Evolutionary conservation across 2,113 vertebrate species (phyloP), one percentile per base, ranked within the genome.

Genomic region (Menidia beryllina): DNA sequence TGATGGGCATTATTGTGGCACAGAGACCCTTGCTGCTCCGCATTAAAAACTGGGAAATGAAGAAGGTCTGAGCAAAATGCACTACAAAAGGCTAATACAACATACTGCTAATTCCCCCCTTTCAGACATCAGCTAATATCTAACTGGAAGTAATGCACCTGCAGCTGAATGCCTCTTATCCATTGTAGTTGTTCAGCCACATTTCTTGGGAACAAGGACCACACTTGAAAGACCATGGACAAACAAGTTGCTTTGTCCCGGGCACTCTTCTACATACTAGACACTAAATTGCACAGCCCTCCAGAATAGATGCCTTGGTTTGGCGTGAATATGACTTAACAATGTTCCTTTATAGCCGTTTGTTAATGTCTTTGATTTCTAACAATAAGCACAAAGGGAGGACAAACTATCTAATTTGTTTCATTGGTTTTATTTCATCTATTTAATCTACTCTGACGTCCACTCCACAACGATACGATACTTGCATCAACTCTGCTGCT

Each of bases 21-120:
- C 94, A 94, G 95, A 96, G 96, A 95, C 95, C 94, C 96, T 97
- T 91, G 93, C 96, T 95, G 97, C 95, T 98, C 95, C 83, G 92
- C 96, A 98, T 98, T 99, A 94, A 98, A 95, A 96, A 97, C 95
- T 94, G 96, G 96, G 96, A 98, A 96, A 99, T 98, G 96, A 99
- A 97, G 96, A 98, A 93, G 96, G 95, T 95, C 94, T 93, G 95
- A 94, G 96, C 95, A 99, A 98, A 98, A 98, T 95, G 95, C 93
- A 92, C 96, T 95, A 98, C 97, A 98, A 98, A 99, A 98, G 97
- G 96, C 97, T 97, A 98, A 98, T 98, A 96, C 95, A 97, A 97
- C 96, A 97, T 92, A 91, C 94, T 94, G 93, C 96, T 98, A 97
- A 99, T 96, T 96, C 96, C 94, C 88, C 95, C 88, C 93, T 93